Conservation (phyloP, 2,797 vertebrate species). For the Distichodus sexfasciatus region DNA sequence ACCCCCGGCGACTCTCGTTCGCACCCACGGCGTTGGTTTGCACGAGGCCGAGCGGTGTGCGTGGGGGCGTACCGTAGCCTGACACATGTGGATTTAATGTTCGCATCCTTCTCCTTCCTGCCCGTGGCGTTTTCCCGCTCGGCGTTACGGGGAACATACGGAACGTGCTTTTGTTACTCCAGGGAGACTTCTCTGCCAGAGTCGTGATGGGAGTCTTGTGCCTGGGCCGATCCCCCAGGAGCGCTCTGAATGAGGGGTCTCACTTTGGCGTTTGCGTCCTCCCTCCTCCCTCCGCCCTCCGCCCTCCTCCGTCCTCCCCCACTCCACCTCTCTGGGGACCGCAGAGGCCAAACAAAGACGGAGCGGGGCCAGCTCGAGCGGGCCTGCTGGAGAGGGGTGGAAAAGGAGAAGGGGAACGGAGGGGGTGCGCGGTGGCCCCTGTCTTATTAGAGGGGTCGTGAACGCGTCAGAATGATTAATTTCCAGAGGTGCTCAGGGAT, state of each 20-base stretch:
- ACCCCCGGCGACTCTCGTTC: no score
- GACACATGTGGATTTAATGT: constrained; percentile 47
- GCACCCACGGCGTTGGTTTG: no score
- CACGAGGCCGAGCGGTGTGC: not conserved
- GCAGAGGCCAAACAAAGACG: constrained; percentile 79
- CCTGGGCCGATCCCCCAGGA: constrained; percentile 78
- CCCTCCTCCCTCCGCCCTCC: constrained; percentile 54
- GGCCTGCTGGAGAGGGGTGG: not conserved
- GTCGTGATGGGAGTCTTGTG: constrained; percentile 83
- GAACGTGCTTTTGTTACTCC: constrained; percentile 78
- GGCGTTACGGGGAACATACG: constrained; percentile 66
- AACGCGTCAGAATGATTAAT: constrained; percentile 88
- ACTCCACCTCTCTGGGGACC: constrained; percentile 75
- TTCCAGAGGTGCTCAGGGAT: constrained; percentile 81
- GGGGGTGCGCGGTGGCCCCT: constrained; percentile 78
- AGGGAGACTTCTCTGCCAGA: constrained; percentile 73
- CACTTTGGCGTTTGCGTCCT: constrained; percentile 65
- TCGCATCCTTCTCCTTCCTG: not conserved
- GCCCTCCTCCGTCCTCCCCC: constrained; percentile 69
- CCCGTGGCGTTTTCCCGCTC: no score
- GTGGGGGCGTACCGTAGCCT: not conserved
- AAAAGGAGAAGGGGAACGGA: constrained; percentile 65
- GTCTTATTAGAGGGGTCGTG: constrained; percentile 88
- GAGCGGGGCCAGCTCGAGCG: constrained; percentile 71
- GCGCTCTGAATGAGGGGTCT: constrained; percentile 78